Base-by-base conservation (phyloP, 2,888 invertebrate genomes). In the Pegoplata infirma region DNA sequence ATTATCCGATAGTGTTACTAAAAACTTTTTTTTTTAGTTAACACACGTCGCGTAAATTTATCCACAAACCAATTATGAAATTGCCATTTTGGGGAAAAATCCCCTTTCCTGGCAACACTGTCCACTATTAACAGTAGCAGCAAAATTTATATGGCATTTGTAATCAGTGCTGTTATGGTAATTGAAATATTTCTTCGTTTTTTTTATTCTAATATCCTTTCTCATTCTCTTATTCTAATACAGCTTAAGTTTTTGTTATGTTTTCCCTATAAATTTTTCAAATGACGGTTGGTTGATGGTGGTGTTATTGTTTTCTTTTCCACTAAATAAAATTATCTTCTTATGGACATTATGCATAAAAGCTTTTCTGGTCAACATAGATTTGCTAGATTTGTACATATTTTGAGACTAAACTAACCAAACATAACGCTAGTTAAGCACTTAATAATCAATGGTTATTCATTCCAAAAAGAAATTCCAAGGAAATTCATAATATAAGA, bases 121-220 rank as follows among this genome's bases (percentile, higher is more conserved):
- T n/a, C n/a, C n/a, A n/a, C n/a, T 10, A 32, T 3, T 2, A 32
- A 32, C 32, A 32, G 23, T 5, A 53, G 28, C 16, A 28, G 14
- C 32, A 32, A 36, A 19, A 40, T 56, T 59, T 53, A 32, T 17
- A 32, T 63, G 63, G 68, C 56, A 49, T 76, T 64, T 32, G 63
- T 58, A 76, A 76, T 76, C 76, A 64, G 69, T 66, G 51, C 64
- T 25, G 58, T 53, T 64, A 69, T 69, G 46, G 58, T 58, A 71
- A 64, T 56, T 75, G 75, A 75, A 68, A 64, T 63, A 69, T 69
- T 76, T 76, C 47, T n/a, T n/a, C n/a, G n/a, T n/a, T n/a, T n/a
- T 21, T 21, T 68, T 75, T 12, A 74, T 61, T 63, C 47, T 28
- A 46, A 21, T 56, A 23, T 61, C 16, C 46, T 2, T 64, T n/a